These are phyloP conservation scores for Anthonomus grandis DNA, from an alignment of 1,140 invertebrate species.

Conservation along the genomic window DNA sequence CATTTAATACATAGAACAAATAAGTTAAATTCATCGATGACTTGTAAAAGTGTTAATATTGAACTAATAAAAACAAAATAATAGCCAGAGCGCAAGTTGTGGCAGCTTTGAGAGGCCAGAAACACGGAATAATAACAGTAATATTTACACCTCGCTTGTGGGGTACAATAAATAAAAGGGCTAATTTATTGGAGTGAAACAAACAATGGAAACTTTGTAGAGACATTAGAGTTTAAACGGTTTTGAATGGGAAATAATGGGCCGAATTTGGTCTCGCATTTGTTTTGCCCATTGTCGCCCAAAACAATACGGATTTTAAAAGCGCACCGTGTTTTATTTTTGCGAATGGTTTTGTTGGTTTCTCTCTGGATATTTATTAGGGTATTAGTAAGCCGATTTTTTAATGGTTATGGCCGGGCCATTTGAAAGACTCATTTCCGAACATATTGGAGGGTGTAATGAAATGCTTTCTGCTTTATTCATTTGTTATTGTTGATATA, in stretches of 20 bases:
- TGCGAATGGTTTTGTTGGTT: no score
- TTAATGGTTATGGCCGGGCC: no score
- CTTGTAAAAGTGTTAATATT: no score
- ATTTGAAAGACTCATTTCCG: no score
- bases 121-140: constrained; percentile 23
- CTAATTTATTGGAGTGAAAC: constrained; percentile 22
- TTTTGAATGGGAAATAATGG: constrained; percentile 17
- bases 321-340: constrained; percentile 16
- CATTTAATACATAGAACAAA: no score
- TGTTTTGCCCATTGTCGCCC: constrained; percentile 11
- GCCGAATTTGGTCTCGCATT: constrained; percentile 8
- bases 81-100: constrained; percentile 20
- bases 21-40: no score
- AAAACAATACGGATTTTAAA: constrained; percentile 20
- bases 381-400: no score
- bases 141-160: constrained; percentile 24
- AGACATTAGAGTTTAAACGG: constrained; percentile 24
- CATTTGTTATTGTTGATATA: no score
- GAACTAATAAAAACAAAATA: no score
- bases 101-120: constrained; percentile 15
- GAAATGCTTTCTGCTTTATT: no score
- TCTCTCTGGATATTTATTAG: no score
- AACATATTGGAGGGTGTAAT: no score
- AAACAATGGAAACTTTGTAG: constrained; percentile 23
- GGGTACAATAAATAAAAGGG: constrained; percentile 18